These are phyloP conservation scores for Hirtodrosophila confusa DNA, from an alignment of 2,888 invertebrate species.

Conservation along the genomic window DNA sequence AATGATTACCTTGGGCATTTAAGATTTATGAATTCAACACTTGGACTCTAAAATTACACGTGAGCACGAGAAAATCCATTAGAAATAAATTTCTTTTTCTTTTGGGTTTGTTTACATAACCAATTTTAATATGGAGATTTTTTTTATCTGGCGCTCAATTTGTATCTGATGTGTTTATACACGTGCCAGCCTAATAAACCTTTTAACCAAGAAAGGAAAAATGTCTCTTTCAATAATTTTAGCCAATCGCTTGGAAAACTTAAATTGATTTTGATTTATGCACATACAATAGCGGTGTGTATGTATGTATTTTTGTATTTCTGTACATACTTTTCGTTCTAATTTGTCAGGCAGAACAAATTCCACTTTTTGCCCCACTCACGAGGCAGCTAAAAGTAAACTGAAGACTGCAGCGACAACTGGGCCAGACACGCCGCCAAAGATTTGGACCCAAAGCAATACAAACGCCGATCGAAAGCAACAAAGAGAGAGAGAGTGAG, in stretches of 20 bases:
- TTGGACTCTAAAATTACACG: conserved; percentile 7
- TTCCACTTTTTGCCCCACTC: conserved; percentile 49
- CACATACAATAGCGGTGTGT: background rate
- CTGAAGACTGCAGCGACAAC: conserved; percentile 54
- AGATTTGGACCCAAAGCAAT: conserved; percentile 17
- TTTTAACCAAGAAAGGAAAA: background rate
- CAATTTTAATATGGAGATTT: conserved; percentile 23
- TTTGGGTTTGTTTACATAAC: conserved; percentile 48
- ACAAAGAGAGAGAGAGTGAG: conserved; percentile 3
- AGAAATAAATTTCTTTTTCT: conserved; percentile 9
- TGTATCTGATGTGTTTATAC: conserved; percentile 7
- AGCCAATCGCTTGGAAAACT: conserved; percentile 13
- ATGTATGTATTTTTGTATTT: background rate
- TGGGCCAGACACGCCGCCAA: conserved; percentile 29
- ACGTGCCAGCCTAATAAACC: conserved; percentile 26
- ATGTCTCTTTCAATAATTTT: background rate
- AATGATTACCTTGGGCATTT: background rate
- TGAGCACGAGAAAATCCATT: background rate
- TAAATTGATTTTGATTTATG: conserved; percentile 48
- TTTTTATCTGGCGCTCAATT: conserved; percentile 4
- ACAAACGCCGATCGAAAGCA: conserved; percentile 20
- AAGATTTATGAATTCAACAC: background rate
- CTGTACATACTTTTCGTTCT: conserved; percentile 46
- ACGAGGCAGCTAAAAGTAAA: conserved; percentile 57
- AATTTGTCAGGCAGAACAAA: conserved; percentile 22